phyloP scores from a whole-genome alignment of 2,888 invertebrate genomes.

The Spodoptera picta region DNA sequence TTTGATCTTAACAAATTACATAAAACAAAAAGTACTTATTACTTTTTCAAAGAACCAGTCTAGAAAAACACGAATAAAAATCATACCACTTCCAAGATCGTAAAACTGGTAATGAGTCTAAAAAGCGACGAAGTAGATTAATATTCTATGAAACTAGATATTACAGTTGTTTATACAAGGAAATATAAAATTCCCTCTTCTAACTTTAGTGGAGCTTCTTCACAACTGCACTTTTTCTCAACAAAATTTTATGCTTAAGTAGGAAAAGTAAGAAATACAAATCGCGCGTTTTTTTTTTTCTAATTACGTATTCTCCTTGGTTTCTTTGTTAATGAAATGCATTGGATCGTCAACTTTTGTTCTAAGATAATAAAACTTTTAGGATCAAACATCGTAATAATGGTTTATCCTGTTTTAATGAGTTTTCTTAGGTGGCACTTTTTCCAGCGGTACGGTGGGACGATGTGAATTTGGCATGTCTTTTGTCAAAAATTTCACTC shows the following conservation, averaged over 20 bases:
- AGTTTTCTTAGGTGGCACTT: conserved; percentile 47
- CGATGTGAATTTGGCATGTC: conserved; percentile 2
- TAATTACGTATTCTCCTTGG: conserved; percentile 53
- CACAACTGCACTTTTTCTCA: conserved; percentile 12
- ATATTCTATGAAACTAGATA: conserved; percentile 7
- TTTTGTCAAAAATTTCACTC: not conserved
- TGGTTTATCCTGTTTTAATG: conserved; percentile 57
- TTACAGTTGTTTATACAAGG: conserved; percentile 1
- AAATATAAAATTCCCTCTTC: conserved; percentile 8
- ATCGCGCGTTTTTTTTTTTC: conserved; percentile 15
- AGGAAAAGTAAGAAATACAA: conserved; percentile 12
- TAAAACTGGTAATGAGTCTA: no score
- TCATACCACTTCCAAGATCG: no score
- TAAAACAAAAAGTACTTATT: no score
- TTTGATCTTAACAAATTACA: no score
- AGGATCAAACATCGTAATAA: conserved; percentile 54
- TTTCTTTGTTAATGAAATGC: conserved; percentile 58
- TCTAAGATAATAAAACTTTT: conserved; percentile 58
- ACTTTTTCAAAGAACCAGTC: no score
- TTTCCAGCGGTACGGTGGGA: conserved; percentile 1
- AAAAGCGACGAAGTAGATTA: not conserved
- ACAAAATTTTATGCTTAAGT: conserved; percentile 6
- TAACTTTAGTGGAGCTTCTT: not conserved
- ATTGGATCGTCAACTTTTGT: conserved; percentile 57
- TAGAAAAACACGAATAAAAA: no score